These are phyloP conservation scores for Diorhabda elongata DNA, from an alignment of 1,140 invertebrate genomes.

Conservation along the genomic window DNA sequence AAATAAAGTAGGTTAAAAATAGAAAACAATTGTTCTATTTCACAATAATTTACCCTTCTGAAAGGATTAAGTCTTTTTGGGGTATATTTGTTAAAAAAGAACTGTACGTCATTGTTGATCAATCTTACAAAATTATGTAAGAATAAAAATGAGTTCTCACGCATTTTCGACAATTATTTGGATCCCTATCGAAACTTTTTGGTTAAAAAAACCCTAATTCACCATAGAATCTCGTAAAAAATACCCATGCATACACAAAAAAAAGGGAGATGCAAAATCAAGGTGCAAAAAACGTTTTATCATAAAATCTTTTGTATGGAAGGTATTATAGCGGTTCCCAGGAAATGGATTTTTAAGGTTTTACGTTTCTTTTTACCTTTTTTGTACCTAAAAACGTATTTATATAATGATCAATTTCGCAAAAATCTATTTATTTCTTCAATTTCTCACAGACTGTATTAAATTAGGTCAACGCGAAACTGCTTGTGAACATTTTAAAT, in stretches of 20 bases:
- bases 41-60: too few species aligned
- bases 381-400: slow-evolving; percentile 11
- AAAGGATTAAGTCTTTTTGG: not conserved
- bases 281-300: slow-evolving; percentile 17
- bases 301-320: slow-evolving; percentile 1
- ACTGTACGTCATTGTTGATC: not conserved
- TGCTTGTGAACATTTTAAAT: too few species aligned
- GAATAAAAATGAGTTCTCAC: slow-evolving; percentile 18
- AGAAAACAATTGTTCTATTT: too few species aligned
- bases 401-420: slow-evolving; percentile 6
- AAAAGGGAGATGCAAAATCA: slow-evolving; percentile 13
- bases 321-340: slow-evolving; percentile 8
- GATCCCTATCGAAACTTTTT: slow-evolving; percentile 9
- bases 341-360: slow-evolving; percentile 17
- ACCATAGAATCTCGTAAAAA: not conserved
- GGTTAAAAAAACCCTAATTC: slow-evolving; percentile 11
- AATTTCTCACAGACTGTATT: slow-evolving; percentile 15
- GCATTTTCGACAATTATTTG: slow-evolving; percentile 12
- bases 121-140: slow-evolving; percentile 15
- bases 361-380: not conserved
- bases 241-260: slow-evolving; percentile 7
- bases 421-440: not conserved
- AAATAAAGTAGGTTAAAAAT: too few species aligned
- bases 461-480: slow-evolving; percentile 9
- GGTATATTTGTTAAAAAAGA: not conserved